Base-by-base conservation (phyloP, 2,888 invertebrate genomes). In the Perizoma affinitatum region DNA sequence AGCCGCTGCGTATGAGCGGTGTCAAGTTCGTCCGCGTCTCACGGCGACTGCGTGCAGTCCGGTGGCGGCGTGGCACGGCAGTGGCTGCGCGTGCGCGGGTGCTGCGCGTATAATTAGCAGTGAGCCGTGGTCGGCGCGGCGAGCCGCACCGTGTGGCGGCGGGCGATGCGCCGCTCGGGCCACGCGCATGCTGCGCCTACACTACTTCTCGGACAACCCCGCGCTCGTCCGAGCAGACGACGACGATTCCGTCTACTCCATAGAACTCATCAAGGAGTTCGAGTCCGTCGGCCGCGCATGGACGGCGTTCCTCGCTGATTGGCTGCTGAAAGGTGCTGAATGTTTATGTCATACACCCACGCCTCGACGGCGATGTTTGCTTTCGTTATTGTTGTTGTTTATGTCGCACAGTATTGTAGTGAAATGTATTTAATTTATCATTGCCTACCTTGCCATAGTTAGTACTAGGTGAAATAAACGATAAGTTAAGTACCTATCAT, bases 221-320 rank as follows among this genome's bases (percentile, higher is more conserved):
- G 93, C 95, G 85, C 93, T 96, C 93, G 84, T 93, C 94, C 87
- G 90, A 89, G 87, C 93, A 91, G 91, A 93, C 82, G 93, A 87
- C 78, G 92, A 94, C 77, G 91, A 92, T 71, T 89, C 93, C 71
- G 96, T 96, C 77, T 96, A 96, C 90, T 95, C 96, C 71, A 92
- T 96, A 86, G 96, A 96, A 84, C 95, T 96, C 86, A 97, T 97
- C 91, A 96, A 96, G 93, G 97, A 97, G 90, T 97, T 97, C 88
- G 97, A 96, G 81, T 94, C 95, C 69, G 94, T 96, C 73, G 95
- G 96, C 73, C 95, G 95, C 71, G 95, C 95, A 61, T 96, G 96
- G 94, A 96, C 95, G 87, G 95, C 95, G 77, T 95, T 95, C 90
- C 93, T 96, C 76, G 95, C 95, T 70, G 95, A 96, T 84, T 92